These are phyloP conservation scores for Yponomeuta sedellus DNA, from an alignment of 2,888 invertebrate species.

Conservation along the genomic window DNA sequence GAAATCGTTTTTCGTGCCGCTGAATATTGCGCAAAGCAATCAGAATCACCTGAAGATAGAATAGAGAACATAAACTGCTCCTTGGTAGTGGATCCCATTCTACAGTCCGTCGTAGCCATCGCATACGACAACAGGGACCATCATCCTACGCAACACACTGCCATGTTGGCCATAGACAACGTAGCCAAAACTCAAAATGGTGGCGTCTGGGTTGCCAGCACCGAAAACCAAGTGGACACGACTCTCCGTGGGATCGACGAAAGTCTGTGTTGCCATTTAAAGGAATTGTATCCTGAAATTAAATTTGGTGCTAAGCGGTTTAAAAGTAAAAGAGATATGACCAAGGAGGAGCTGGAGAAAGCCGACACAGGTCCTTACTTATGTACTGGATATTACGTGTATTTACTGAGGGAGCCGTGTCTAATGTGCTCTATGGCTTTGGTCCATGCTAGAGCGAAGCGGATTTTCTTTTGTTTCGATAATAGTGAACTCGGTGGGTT, in stretches of 20 bases:
- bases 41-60: slow-evolving; percentile 18
- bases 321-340: slow-evolving; percentile 41
- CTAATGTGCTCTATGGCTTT: slow-evolving; percentile 97
- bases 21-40: slow-evolving; percentile 32
- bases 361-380: slow-evolving; percentile 79
- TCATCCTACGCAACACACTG: slow-evolving; percentile 88
- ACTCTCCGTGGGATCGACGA: slow-evolving; percentile 55
- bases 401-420: slow-evolving; percentile 91
- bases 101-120: slow-evolving; percentile 80
- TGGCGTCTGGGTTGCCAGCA: slow-evolving; percentile 77
- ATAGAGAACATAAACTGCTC: slow-evolving; percentile 36
- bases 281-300: slow-evolving; percentile 41
- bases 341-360: slow-evolving; percentile 25
- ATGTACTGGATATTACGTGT: slow-evolving; percentile 92
- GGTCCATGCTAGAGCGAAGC: slow-evolving; percentile 89
- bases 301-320: slow-evolving; percentile 67
- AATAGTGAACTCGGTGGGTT: slow-evolving; percentile 81
- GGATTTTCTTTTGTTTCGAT: slow-evolving; percentile 84
- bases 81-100: slow-evolving; percentile 85
- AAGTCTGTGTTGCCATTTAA: slow-evolving; percentile 47
- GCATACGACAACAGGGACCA: slow-evolving; percentile 73
- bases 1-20: slow-evolving; percentile 74
- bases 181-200: slow-evolving; percentile 90
- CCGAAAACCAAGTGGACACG: slow-evolving; percentile 20
- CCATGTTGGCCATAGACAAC: slow-evolving; percentile 90